A percentile compares a stretch with the other conserved stretches of the same genome.
Evolutionary conservation across 2,797 vertebrate genomes (phyloP).

Genomic region (Microtus californicus): DNA sequence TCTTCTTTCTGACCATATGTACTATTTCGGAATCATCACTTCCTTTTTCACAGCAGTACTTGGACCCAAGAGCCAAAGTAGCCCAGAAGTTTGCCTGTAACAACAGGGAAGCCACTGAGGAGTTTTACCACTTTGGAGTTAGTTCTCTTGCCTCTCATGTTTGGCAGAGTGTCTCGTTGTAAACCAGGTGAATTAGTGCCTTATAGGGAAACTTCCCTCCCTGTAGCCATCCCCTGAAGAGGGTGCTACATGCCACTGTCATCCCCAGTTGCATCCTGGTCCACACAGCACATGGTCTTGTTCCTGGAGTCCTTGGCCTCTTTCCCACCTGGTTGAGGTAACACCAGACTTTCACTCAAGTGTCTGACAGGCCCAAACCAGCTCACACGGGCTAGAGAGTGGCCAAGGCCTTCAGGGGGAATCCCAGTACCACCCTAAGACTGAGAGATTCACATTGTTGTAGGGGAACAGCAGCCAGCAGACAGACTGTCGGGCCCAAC

Average conservation of each 20-base stretch:
- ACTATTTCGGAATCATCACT: neutral
- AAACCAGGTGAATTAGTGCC: neutral
- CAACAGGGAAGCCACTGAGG: neutral
- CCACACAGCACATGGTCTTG: neutral
- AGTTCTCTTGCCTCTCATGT: neutral
- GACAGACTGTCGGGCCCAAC: neutral
- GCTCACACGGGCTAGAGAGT: neutral
- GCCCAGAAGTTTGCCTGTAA: neutral
- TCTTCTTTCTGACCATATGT: rapidly evolving
- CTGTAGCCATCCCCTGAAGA: rapidly evolving
- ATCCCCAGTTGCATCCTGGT: neutral
- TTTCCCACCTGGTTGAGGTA: neutral
- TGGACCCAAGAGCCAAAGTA: neutral
- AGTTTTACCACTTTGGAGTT: neutral
- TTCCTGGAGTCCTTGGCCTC: neutral
- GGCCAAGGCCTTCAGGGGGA: neutral
- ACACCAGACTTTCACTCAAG: neutral
- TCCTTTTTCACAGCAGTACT: neutral
- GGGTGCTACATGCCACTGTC: rapidly evolving
- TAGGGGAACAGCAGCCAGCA: rapidly evolving
- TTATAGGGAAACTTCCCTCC: neutral
- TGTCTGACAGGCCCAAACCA: neutral
- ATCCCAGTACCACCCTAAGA: neutral
- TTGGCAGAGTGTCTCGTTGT: neutral
- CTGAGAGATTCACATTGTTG: neutral